These are phyloP conservation scores for Hyperoodon ampullatus DNA, from an alignment of 2,113 vertebrate species.

Conservation along the genomic window DNA sequence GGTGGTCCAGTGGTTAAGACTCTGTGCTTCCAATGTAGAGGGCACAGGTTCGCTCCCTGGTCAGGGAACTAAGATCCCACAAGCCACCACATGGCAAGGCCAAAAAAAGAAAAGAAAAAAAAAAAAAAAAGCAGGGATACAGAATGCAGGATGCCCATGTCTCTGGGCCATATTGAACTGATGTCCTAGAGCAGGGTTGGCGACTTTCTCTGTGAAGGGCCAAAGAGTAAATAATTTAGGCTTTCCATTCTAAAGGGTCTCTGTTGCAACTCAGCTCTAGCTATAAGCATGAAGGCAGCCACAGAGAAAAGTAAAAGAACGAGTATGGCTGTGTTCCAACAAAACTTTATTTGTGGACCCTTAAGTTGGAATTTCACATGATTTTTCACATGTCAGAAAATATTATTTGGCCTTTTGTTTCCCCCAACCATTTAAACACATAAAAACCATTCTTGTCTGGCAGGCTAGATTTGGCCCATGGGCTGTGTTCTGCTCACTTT, in stretches of 20 bases:
- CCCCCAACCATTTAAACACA: neutral
- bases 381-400: neutral
- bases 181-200: neutral
- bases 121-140: too few relatives aligned
- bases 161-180: neutral
- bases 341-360: neutral
- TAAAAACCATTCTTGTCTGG: neutral
- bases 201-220: neutral
- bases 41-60: too few relatives aligned
- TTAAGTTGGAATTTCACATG: neutral
- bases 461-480: neutral
- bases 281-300: neutral
- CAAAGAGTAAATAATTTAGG: neutral
- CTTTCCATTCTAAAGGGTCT: neutral
- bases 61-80: too few relatives aligned
- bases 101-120: too few relatives aligned
- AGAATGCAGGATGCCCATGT: neutral
- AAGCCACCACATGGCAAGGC: too few relatives aligned
- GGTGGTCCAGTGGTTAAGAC: too few relatives aligned
- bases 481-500: neutral
- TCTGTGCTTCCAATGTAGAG: too few relatives aligned
- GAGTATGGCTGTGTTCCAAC: neutral
- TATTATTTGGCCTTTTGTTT: neutral
- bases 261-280: neutral
- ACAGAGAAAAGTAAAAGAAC: neutral